Percentiles rank a stretch among this genome's conserved stretches.
phyloP scores from a whole-genome alignment of 2,113 vertebrate genomes.

The Gymnogyps californianus region DNA sequence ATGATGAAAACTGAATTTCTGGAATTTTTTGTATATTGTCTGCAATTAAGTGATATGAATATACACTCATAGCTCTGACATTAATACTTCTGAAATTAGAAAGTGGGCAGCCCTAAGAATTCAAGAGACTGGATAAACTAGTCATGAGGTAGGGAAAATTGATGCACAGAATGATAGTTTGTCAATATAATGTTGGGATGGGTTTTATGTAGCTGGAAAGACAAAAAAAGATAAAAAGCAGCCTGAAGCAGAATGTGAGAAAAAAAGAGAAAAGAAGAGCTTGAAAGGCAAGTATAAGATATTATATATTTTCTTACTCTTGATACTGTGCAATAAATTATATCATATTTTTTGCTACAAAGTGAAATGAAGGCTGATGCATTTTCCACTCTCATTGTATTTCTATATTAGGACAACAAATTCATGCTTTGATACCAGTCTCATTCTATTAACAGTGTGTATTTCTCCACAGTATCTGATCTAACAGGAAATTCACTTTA shows the following conservation, averaged over 20 bases:
- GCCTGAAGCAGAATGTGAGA: neutral
- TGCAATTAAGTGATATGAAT: neutral
- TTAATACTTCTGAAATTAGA: neutral
- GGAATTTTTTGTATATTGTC: neutral
- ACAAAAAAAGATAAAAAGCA: neutral
- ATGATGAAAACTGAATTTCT: neutral
- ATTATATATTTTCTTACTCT: neutral
- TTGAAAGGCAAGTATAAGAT: neutral
- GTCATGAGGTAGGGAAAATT: neutral
- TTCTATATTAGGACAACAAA: neutral
- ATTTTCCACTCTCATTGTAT: neutral
- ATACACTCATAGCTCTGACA: neutral
- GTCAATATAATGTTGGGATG: neutral
- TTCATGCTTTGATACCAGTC: neutral
- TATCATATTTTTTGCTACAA: neutral
- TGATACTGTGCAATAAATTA: neutral
- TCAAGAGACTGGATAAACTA: neutral
- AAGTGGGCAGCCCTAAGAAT: neutral
- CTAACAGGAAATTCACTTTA: neutral
- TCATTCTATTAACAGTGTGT: neutral
- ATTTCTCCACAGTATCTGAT: neutral
- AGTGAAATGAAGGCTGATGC: neutral
- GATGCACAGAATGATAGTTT: neutral
- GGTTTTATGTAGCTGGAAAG: neutral
- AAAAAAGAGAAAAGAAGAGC: neutral